Conservation (phyloP, 2,888 invertebrate species). For the Drosophila maculinotata region DNA sequence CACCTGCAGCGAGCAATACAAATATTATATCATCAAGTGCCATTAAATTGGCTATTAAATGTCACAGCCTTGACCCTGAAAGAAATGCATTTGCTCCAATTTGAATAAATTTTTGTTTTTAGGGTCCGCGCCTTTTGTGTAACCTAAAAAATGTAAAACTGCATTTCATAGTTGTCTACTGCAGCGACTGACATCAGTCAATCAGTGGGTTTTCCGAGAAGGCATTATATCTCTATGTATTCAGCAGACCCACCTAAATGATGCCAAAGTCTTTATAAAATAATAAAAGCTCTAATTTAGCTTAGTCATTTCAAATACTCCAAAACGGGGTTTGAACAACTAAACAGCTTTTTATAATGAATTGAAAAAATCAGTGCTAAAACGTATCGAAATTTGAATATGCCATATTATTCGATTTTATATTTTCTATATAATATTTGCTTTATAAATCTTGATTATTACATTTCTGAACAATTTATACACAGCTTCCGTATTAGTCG, state of each 20-base stretch:
- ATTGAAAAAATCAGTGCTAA: background rate
- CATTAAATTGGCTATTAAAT: constrained; percentile 38
- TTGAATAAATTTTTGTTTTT: constrained; percentile 31
- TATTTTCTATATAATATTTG: background rate
- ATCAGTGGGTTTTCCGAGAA: constrained; percentile 63
- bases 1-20: constrained; percentile 56
- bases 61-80: constrained; percentile 57
- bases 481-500: background rate
- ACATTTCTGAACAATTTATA: constrained; percentile 2
- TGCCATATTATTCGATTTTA: background rate
- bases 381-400: background rate
- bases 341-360: background rate
- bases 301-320: background rate
- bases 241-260: constrained; percentile 34
- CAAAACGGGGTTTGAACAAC: background rate
- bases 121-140: constrained; percentile 34
- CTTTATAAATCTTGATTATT: too few relatives aligned
- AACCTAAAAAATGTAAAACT: constrained; percentile 41
- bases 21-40: constrained; percentile 24
- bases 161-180: constrained; percentile 40
- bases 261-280: background rate
- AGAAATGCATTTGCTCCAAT: constrained; percentile 45
- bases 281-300: background rate
- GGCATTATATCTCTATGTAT: constrained; percentile 34
- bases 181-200: constrained; percentile 53